Evolutionary conservation across 23 tunicate genomes (phyloP), one percentile per base, ranked within the genome.

Genomic region (Halocynthia roretzi): DNA sequence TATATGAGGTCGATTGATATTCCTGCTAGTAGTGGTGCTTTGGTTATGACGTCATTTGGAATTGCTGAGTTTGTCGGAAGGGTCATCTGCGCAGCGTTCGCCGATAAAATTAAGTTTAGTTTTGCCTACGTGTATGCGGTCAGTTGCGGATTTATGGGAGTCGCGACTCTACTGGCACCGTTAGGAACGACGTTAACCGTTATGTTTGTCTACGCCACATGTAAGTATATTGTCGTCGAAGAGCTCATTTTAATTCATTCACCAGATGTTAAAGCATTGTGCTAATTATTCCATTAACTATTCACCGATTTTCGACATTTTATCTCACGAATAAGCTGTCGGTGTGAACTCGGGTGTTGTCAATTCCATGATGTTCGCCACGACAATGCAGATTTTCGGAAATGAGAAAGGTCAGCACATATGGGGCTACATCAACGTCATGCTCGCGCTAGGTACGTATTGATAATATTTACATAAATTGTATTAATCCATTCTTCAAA

Each of bases 361-460:
- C 31, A 92, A 92, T 58, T 80, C 92, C 60, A 78, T 92, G 49
- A 82, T 92, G 87, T 92, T 75, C 71, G 98, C 74, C 14, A 83
- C 98, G 9, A 92, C 98, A 22, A 86, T 82, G 87, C 82, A 92
- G 54, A 61, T 92, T 15, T 92, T 92, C 56, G 92, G 92, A 21
- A 72, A 77, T 51, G 87, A 78, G 20, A 86, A 61, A 6, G 98
- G 98, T 5, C 73, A 50, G 21, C 87, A 82, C 61, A 87, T 83
- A 5, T 92, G 92, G 98, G 98, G 98, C 7, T 92, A 82, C 68
- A 80, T 86, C 85, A 92, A 92, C 74, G 87, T 92, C 56, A 86
- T 86, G 92, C 70, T 92, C 56, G 98, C 98, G 49, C 53, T 83
- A 5, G 96, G 96, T 90, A 71, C 44, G 64, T 72, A 11, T 50